Evolutionary conservation across 2,113 vertebrate genomes (phyloP).

Genomic region (Eulacestoma nigropectus): DNA sequence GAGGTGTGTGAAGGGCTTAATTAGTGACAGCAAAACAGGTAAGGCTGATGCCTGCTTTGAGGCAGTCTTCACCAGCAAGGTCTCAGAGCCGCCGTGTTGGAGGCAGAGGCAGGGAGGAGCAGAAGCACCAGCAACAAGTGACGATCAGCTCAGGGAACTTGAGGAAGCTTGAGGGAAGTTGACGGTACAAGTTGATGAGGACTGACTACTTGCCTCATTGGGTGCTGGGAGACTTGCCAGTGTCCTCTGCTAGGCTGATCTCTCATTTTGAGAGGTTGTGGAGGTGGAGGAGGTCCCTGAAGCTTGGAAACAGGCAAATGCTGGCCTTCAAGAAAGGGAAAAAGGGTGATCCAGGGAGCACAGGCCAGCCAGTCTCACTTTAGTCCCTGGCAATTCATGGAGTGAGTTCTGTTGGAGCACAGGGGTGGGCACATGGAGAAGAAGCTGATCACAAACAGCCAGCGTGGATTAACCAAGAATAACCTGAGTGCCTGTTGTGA

Average conservation of each 20-base stretch:
- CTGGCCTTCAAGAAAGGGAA: neutral
- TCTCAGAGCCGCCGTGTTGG: neutral
- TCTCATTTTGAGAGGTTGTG: neutral
- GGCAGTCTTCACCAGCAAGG: neutral
- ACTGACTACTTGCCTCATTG: neutral
- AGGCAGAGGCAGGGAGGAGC: neutral
- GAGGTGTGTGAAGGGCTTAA: neutral
- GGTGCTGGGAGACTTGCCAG: neutral
- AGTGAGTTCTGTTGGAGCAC: neutral
- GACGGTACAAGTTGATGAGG: rapidly evolving
- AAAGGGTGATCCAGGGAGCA: neutral
- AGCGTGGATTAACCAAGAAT: neutral
- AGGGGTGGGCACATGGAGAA: neutral
- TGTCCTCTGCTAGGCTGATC: neutral
- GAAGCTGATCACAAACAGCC: neutral
- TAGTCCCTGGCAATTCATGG: neutral
- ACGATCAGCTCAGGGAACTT: neutral
- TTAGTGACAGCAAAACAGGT: neutral
- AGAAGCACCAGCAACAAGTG: neutral
- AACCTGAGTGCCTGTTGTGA: neutral
- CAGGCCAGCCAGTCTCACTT: neutral
- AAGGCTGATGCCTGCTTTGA: neutral
- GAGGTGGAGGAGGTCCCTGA: neutral
- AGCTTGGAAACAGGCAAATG: neutral
- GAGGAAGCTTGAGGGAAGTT: neutral